phyloP scores from a whole-genome alignment of 2,888 invertebrate genomes.

The Dendrolimus houi region DNA sequence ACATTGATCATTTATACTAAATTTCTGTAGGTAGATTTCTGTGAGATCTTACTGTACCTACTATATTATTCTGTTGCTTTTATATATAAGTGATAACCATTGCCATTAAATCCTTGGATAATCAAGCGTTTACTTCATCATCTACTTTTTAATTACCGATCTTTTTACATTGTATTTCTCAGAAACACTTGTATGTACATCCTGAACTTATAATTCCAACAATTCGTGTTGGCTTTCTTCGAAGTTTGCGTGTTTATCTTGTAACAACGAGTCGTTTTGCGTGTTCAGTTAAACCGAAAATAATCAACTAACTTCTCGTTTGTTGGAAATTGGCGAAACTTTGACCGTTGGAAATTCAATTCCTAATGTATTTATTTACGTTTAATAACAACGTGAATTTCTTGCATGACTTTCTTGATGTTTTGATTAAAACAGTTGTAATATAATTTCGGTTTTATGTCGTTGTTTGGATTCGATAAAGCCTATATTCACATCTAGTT shows the following conservation, averaged over 20 bases:
- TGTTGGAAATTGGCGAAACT: slow-evolving; percentile 35
- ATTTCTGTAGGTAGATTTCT: too few species aligned
- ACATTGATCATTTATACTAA: slow-evolving; percentile 17
- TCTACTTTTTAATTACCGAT: slow-evolving; percentile 18
- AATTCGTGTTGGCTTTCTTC: slow-evolving; percentile 55
- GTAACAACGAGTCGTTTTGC: slow-evolving; percentile 51
- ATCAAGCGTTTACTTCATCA: too few species aligned
- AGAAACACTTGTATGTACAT: slow-evolving; percentile 24
- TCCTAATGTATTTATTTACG: slow-evolving; percentile 19
- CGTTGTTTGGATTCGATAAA: too few species aligned
- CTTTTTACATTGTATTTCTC: slow-evolving; percentile 39
- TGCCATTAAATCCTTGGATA: too few species aligned
- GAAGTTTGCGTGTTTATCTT: slow-evolving; percentile 63
- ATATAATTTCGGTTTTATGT: background rate
- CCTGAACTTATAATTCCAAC: slow-evolving; percentile 34
- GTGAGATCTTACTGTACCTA: too few species aligned
- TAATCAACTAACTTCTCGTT: slow-evolving; percentile 53
- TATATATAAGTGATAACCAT: too few species aligned
- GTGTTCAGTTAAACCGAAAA: slow-evolving; percentile 51
- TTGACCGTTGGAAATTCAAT: slow-evolving; percentile 32
- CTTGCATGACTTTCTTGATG: background rate
- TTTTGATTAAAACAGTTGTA: background rate
- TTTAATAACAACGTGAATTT: slow-evolving; percentile 6
- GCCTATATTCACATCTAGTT: too few species aligned
- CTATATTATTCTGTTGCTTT: too few species aligned